Evolutionary conservation across 2,888 invertebrate genomes (phyloP).

Genomic region (Epinotia bilunana): DNA sequence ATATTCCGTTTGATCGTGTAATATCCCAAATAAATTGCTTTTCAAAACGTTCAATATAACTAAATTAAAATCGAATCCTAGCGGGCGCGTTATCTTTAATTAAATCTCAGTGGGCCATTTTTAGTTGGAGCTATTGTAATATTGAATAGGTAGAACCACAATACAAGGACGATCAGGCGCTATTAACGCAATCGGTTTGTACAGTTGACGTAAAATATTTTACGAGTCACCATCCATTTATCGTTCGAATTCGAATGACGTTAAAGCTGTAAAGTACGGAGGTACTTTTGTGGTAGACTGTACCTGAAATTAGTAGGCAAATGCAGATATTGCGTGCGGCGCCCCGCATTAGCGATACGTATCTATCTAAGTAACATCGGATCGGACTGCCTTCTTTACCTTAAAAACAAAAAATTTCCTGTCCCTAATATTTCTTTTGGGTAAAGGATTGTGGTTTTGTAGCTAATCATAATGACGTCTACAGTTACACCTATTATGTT

Average conservation of each 20-base stretch:
- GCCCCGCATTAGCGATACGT: slow-evolving; percentile 58
- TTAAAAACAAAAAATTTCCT: slow-evolving; percentile 28
- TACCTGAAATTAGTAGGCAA: slow-evolving; percentile 58
- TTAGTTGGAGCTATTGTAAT: slow-evolving; percentile 30
- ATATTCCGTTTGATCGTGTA: too few species aligned
- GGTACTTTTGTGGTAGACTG: slow-evolving; percentile 13
- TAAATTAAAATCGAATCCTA: slow-evolving; percentile 10
- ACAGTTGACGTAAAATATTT: background rate
- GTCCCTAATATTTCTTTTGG: slow-evolving; percentile 12
- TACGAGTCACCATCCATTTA: background rate
- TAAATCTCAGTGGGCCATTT: slow-evolving; percentile 33
- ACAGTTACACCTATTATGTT: background rate
- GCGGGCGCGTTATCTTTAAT: slow-evolving; percentile 32
- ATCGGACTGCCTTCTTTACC: slow-evolving; percentile 32
- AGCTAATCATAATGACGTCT: slow-evolving; percentile 25
- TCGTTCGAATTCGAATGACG: slow-evolving; percentile 2
- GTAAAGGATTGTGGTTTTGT: slow-evolving; percentile 26
- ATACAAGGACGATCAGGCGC: slow-evolving; percentile 50
- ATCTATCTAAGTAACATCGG: slow-evolving; percentile 46
- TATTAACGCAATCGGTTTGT: slow-evolving; percentile 45
- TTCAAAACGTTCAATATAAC: slow-evolving; percentile 1
- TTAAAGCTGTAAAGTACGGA: background rate
- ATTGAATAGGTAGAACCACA: slow-evolving; percentile 42
- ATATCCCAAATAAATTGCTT: background rate
- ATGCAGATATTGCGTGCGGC: slow-evolving; percentile 67